A percentile compares a stretch with the other conserved stretches of the same genome.
Conservation (phyloP, 2,113 vertebrate genomes). For the Morone saxatilis region DNA sequence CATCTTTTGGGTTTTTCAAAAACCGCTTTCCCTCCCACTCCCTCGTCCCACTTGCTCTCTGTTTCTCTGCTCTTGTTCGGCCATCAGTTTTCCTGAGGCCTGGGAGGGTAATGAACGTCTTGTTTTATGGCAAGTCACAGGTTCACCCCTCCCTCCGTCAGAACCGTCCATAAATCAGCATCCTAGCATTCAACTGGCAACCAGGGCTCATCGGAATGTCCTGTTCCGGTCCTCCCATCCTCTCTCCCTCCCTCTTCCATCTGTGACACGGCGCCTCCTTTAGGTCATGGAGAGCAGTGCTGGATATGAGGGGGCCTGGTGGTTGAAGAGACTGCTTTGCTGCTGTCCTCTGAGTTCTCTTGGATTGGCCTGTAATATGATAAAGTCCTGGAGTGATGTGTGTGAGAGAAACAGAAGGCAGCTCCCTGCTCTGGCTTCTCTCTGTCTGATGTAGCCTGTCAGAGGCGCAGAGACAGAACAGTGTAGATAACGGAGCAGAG, state of each 20-base stretch:
- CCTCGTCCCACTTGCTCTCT: conserved; percentile 28
- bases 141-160: conserved; percentile 59
- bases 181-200: conserved; percentile 66
- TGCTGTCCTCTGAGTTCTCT: conserved; percentile 55
- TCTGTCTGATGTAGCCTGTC: conserved; percentile 76
- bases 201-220: conserved; percentile 60
- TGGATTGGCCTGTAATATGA: conserved; percentile 71
- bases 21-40: conserved; percentile 33
- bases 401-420: conserved; percentile 76
- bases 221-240: conserved; percentile 55
- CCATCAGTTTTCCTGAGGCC: conserved; percentile 51
- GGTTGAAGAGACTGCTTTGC: conserved; percentile 44
- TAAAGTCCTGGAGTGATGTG: conserved; percentile 76
- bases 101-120: conserved; percentile 59
- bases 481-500: conserved; percentile 69
- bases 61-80: conserved; percentile 55
- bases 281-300: conserved; percentile 53
- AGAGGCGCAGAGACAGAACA: conserved; percentile 74
- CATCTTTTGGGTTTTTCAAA: conserved; percentile 37
- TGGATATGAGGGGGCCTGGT: conserved; percentile 53
- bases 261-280: conserved; percentile 64
- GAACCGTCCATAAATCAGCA: conserved; percentile 72
- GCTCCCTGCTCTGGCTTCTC: conserved; percentile 77
- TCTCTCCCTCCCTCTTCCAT: conserved; percentile 48
- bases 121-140: conserved; percentile 68